Conservation (phyloP, 2,888 invertebrate genomes). For the Keiferia lycopersicella region DNA sequence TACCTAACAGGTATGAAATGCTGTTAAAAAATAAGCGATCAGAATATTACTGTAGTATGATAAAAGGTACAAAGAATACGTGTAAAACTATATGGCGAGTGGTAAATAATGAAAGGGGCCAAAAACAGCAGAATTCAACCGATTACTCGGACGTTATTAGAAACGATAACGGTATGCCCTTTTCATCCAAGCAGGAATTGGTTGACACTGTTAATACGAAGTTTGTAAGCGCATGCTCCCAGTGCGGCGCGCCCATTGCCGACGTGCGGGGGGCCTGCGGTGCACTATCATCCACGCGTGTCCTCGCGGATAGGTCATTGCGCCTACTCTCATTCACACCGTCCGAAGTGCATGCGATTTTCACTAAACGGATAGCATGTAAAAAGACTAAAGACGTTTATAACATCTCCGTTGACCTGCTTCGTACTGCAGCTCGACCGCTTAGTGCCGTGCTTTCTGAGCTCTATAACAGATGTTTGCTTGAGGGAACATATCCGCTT, state of each 20-base stretch:
- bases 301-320: background rate
- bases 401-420: constrained; percentile 1
- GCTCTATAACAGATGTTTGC: constrained; percentile 1
- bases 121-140: background rate
- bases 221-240: background rate
- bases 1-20: background rate
- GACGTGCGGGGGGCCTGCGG: background rate
- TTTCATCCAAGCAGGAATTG: background rate
- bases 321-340: background rate
- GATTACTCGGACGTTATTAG: constrained; percentile 2
- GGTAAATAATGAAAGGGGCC: background rate
- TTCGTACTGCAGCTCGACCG: background rate
- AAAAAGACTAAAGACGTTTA: constrained; percentile 18
- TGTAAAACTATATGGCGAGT: constrained; percentile 10
- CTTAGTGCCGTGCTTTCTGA: background rate
- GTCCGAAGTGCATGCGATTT: constrained; percentile 4
- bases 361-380: background rate
- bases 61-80: background rate
- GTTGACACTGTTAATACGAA: background rate
- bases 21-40: background rate
- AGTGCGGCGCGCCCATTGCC: background rate
- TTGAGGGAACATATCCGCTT: background rate
- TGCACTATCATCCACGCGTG: background rate
- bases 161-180: background rate
- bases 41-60: background rate